Evolutionary conservation across 2,113 vertebrate species (phyloP), one percentile per base, ranked within the genome.

Genomic region (Pomatostomus ruficeps): DNA sequence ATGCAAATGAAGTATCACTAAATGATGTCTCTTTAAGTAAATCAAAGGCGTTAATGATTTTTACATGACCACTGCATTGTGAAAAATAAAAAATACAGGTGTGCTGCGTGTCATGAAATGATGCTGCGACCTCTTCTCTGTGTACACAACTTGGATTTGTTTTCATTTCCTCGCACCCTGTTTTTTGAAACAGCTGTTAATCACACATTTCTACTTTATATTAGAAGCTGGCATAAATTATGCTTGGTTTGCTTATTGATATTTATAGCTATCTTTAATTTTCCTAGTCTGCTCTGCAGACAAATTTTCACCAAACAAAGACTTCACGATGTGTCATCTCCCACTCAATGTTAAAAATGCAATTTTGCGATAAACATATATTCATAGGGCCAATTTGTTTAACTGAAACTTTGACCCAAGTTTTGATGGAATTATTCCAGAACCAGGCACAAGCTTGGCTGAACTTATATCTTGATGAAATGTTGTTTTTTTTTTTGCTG

Each of bases 41-140:
- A 48, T 48, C 31, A 73, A 72, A 88, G 9, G 1, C 33, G 21
- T 48, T 58, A 62, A 38, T 48, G 19, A 76, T 12, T 17, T 38
- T 19, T 16, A 71, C 3, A 10, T 23, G 11, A 38, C 36, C 6
- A 35, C 9, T 23, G 6, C 28, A 25, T 31, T 21, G 12, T 6
- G 61, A 75, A 71, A 79, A 91, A 18, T 1, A 83, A n/a, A 61
- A 70, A 71, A 55, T 25, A 36, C 7, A 40, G 14, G 4, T 43
- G 22, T 17, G 14, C 11, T 70, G 24, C 6, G 1, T 7, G 7
- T 36, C 1, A 0, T 1, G 1, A 68, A 85, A 67, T 2, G 4
- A 43, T 38, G 43, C 11, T 42, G 8, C 24, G 3, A 12, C 35
- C 20, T 61, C 12, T 10, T 42, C 9, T 48, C 22, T 73, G 3